phyloP scores from a whole-genome alignment of 1,140 invertebrate genomes.

The Drosophila hydei region DNA sequence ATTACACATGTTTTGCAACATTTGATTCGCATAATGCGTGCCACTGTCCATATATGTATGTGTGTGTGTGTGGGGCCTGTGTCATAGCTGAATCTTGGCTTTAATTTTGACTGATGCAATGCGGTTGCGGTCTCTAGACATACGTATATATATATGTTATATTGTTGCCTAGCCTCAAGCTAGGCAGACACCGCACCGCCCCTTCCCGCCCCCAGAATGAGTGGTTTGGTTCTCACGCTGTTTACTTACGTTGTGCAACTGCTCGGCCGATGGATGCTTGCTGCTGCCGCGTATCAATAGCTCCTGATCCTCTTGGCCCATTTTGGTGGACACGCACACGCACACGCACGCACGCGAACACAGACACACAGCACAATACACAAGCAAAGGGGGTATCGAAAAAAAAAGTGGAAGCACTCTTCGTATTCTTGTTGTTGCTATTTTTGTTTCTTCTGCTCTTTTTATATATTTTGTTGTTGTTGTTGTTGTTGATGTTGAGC shows the following conservation, averaged over 20 bases:
- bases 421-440: background rate
- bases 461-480: background rate
- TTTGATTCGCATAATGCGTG: conserved; percentile 30
- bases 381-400: background rate
- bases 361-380: conserved; percentile 24
- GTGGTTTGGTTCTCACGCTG: no score
- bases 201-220: no score
- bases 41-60: conserved; percentile 21
- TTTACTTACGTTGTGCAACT: conserved; percentile 69
- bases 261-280: conserved; percentile 74
- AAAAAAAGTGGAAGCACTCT: background rate
- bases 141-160: background rate
- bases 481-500: background rate
- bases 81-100: conserved; percentile 3
- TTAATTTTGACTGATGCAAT: conserved; percentile 39
- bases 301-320: conserved; percentile 83
- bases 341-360: conserved; percentile 4
- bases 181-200: no score
- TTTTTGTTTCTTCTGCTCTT: background rate
- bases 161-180: no score
- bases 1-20: conserved; percentile 46
- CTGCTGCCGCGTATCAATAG: conserved; percentile 70
- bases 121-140: conserved; percentile 32
- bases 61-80: background rate
- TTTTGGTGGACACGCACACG: conserved; percentile 15